Evolutionary conservation across 2,888 invertebrate species (phyloP).

Genomic region (Dicyrtoma fusca): DNA sequence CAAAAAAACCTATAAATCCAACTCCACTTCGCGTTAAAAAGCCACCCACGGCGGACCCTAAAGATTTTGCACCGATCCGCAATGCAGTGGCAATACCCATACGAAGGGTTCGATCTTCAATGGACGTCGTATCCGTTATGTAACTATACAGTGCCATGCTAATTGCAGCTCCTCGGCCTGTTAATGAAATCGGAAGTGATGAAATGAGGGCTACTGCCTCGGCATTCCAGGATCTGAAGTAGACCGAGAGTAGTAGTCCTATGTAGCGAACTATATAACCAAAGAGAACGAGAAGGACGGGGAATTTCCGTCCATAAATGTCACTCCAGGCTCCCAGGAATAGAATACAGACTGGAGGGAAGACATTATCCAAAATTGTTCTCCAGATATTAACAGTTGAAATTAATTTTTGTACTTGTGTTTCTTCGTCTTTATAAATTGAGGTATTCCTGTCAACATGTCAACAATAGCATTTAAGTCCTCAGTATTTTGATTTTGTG

Average conservation of each 20-base stretch:
- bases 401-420: slow-evolving; percentile 48
- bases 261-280: slow-evolving; percentile 48
- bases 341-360: slow-evolving; percentile 51
- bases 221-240: slow-evolving; percentile 43
- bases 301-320: slow-evolving; percentile 54
- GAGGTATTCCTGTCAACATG: slow-evolving; percentile 11
- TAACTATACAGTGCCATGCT: slow-evolving; percentile 57
- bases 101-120: slow-evolving; percentile 67
- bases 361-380: slow-evolving; percentile 54
- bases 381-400: slow-evolving; percentile 49
- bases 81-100: slow-evolving; percentile 65
- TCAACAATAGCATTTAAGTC: no score
- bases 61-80: slow-evolving; percentile 59
- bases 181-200: slow-evolving; percentile 59
- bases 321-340: slow-evolving; percentile 56
- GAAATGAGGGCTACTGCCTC: slow-evolving; percentile 47
- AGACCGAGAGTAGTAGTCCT: slow-evolving; percentile 38
- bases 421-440: slow-evolving; percentile 38
- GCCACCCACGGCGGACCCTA: slow-evolving; percentile 55
- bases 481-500: no score
- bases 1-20: slow-evolving; percentile 50
- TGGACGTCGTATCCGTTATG: slow-evolving; percentile 59
- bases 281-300: slow-evolving; percentile 51
- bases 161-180: slow-evolving; percentile 64
- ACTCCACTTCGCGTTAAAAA: slow-evolving; percentile 46